phyloP scores from a whole-genome alignment of 2,888 invertebrate species.

The Scaptomyza flava region DNA sequence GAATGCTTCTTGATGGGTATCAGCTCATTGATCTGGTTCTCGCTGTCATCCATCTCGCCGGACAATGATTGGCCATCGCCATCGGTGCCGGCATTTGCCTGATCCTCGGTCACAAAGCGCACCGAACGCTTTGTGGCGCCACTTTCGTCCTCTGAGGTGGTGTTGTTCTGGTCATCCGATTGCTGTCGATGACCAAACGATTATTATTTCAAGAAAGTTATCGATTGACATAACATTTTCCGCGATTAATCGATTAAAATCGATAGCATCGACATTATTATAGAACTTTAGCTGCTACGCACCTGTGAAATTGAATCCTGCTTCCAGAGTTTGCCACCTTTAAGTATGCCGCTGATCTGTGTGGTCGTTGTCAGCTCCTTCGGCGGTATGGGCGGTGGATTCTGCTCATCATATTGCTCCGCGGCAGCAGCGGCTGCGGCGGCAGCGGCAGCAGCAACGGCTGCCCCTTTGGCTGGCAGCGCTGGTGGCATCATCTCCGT shows the following conservation, averaged over 20 bases:
- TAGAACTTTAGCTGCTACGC: slow-evolving; percentile 12
- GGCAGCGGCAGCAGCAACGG: slow-evolving; percentile 42
- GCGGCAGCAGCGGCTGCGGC: slow-evolving; percentile 33
- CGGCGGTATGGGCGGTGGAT: slow-evolving; percentile 82
- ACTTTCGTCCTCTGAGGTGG: slow-evolving; percentile 85
- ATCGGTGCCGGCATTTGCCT: slow-evolving; percentile 74
- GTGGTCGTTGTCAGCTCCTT: slow-evolving; percentile 86
- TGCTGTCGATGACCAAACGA: slow-evolving; percentile 39
- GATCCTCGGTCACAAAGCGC: slow-evolving; percentile 87
- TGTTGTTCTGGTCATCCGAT: slow-evolving; percentile 83
- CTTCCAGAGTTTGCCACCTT: slow-evolving; percentile 92
- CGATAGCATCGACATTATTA: background rate
- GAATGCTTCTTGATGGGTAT: slow-evolving; percentile 84
- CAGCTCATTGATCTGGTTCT: slow-evolving; percentile 83
- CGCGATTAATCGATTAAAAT: background rate
- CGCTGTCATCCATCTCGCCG: slow-evolving; percentile 78
- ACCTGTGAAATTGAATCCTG: slow-evolving; percentile 87
- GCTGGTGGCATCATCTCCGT: slow-evolving; percentile 58
- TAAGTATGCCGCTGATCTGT: slow-evolving; percentile 89
- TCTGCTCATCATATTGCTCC: slow-evolving; percentile 68
- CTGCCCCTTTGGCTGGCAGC: slow-evolving; percentile 60
- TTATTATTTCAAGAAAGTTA: background rate
- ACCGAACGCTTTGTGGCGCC: slow-evolving; percentile 87
- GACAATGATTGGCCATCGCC: slow-evolving; percentile 73
- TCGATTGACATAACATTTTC: too few species aligned